Evolutionary conservation across 2,888 invertebrate species (phyloP).

Genomic region (Microctonus aethiopoides): DNA sequence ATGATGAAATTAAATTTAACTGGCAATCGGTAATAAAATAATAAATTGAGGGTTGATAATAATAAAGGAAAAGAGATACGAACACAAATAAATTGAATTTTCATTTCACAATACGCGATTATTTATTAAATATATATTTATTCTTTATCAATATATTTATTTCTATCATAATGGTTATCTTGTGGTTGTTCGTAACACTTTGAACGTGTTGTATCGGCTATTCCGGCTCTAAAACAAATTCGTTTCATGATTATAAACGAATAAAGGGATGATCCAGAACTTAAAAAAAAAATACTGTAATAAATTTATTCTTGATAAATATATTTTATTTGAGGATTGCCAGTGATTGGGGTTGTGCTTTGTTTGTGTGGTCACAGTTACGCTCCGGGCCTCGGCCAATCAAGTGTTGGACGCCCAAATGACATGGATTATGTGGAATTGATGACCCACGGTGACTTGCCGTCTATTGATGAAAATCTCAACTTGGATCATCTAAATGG

Average conservation of each 20-base stretch:
- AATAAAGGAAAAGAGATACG: neutral
- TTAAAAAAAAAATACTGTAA: neutral
- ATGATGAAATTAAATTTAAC: conserved; percentile 49
- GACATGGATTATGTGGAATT: conserved; percentile 65
- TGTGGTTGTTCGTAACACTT: conserved; percentile 53
- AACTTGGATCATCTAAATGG: conserved; percentile 61
- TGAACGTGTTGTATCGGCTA: conserved; percentile 65
- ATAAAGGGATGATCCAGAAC: neutral
- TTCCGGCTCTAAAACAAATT: conserved; percentile 50
- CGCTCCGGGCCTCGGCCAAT: conserved; percentile 65
- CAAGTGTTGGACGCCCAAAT: conserved; percentile 57
- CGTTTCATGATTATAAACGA: neutral
- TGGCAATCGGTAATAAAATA: conserved; percentile 55
- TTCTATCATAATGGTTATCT: neutral
- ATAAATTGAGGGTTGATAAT: neutral
- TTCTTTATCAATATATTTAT: neutral
- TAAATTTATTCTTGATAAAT: conserved; percentile 20
- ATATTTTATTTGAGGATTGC: conserved; percentile 57
- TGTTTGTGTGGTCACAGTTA: conserved; percentile 58
- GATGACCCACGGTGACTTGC: conserved; percentile 57
- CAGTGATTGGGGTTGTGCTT: conserved; percentile 68
- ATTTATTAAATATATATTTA: neutral
- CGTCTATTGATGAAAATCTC: conserved; percentile 63
- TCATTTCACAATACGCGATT: neutral
- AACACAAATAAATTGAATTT: neutral